phyloP scores from a whole-genome alignment of 2,888 invertebrate species.

The Cylindroiulus punctatus region DNA sequence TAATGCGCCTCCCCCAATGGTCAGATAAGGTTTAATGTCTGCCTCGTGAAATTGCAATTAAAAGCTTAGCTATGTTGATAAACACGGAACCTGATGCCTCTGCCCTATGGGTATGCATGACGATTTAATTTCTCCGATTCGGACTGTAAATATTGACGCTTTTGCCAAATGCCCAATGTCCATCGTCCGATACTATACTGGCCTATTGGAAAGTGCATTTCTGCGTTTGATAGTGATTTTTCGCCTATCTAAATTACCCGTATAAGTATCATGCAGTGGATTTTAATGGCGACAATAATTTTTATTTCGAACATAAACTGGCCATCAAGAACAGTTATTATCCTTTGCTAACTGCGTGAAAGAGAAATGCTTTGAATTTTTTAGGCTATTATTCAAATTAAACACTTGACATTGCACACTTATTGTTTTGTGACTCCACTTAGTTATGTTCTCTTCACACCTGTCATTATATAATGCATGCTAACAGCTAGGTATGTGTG shows the following conservation, averaged over 20 bases:
- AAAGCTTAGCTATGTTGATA: background rate
- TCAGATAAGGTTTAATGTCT: constrained; percentile 16
- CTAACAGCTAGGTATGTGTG: too few relatives aligned
- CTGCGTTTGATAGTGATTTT: constrained; percentile 4
- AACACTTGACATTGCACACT: too few relatives aligned
- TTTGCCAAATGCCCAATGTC: background rate
- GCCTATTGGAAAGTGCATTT: background rate
- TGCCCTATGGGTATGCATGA: background rate
- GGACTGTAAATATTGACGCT: background rate
- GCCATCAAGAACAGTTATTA: background rate
- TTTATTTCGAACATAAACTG: constrained; percentile 27
- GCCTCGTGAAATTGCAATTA: background rate
- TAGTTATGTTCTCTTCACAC: too few relatives aligned
- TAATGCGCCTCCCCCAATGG: constrained; percentile 16
- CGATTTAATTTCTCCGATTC: background rate
- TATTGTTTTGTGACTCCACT: too few relatives aligned
- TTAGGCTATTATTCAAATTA: background rate
- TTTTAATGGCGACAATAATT: constrained; percentile 26
- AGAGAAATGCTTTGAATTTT: background rate
- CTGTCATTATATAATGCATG: too few relatives aligned
- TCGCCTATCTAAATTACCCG: constrained; percentile 11
- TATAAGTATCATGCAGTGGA: background rate
- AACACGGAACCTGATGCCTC: background rate
- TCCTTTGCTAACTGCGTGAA: background rate
- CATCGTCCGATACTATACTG: background rate